Conservation (phyloP, 2,113 vertebrate species). For the Nerophis ophidion region DNA sequence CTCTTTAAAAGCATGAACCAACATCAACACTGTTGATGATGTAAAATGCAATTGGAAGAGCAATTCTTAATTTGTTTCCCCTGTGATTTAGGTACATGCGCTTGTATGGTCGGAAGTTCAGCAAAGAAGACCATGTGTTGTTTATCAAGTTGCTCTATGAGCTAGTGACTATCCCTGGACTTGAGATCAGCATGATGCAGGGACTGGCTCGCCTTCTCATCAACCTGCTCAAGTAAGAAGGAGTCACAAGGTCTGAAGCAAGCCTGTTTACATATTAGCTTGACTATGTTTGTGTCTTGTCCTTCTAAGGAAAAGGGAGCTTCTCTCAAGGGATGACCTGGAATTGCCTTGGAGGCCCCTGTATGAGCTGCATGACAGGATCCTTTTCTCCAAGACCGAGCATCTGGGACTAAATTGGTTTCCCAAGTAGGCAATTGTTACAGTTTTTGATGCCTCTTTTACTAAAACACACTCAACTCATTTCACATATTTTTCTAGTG, state of each 20-base stretch:
- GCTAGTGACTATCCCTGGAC: constrained; percentile 87
- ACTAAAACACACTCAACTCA: not conserved
- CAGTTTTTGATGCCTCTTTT: not conserved
- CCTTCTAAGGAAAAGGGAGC: constrained; percentile 84
- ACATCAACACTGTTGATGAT: not conserved
- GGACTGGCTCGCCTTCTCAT: constrained; percentile 92
- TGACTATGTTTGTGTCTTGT: constrained; percentile 10
- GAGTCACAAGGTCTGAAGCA: constrained; percentile 2
- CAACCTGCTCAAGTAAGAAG: constrained; percentile 91
- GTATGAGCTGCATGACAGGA: constrained; percentile 90
- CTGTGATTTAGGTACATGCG: constrained; percentile 84
- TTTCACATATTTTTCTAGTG: not conserved
- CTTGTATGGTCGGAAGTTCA: constrained; percentile 95
- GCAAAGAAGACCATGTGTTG: constrained; percentile 95
- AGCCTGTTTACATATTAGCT: constrained; percentile 4
- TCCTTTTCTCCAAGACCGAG: constrained; percentile 95
- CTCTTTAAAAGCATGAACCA: not conserved
- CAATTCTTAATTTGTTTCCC: constrained; percentile 4
- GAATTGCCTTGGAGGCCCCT: constrained; percentile 92
- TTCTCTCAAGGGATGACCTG: constrained; percentile 91
- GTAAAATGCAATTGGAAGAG: not conserved
- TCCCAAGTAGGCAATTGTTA: constrained; percentile 82
- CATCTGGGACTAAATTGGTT: constrained; percentile 98
- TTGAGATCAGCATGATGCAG: constrained; percentile 99
- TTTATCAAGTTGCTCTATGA: constrained; percentile 94